These are phyloP conservation scores for Melanotus villosus DNA, from an alignment of 2,888 invertebrate species.

Conservation along the genomic window DNA sequence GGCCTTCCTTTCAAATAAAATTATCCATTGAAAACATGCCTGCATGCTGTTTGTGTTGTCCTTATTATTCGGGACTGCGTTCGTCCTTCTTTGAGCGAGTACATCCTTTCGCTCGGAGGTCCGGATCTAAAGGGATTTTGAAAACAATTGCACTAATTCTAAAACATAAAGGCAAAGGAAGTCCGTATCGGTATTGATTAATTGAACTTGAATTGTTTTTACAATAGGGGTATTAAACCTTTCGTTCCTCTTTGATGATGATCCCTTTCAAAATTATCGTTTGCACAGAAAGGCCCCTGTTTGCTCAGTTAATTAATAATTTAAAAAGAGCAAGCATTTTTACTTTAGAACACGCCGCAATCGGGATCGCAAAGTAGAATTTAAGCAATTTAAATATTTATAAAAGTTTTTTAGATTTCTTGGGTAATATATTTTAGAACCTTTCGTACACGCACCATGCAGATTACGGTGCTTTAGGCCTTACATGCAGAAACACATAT, in stretches of 20 bases:
- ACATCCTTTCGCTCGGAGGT: conserved; percentile 9
- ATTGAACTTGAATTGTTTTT: conserved; percentile 38
- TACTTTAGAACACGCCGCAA: conserved; percentile 27
- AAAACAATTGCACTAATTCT: conserved; percentile 38
- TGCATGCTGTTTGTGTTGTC: conserved; percentile 30
- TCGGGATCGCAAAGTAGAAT: conserved; percentile 6
- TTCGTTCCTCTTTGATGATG: conserved; percentile 41
- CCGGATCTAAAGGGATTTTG: conserved; percentile 20
- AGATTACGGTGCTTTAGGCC: conserved; percentile 23
- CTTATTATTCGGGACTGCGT: conserved; percentile 23
- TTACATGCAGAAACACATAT: conserved; percentile 30
- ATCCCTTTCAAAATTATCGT: conserved; percentile 43
- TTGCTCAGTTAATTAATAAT: conserved; percentile 44
- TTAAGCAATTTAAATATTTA: conserved; percentile 28
- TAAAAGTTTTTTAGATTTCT: conserved; percentile 2
- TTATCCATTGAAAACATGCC: conserved; percentile 40
- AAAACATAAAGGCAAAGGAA: conserved; percentile 32
- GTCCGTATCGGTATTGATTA: conserved; percentile 35
- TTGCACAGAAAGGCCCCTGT: conserved; percentile 37
- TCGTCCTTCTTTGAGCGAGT: conserved; percentile 21
- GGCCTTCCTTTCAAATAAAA: conserved; percentile 54
- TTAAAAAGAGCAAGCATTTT: conserved; percentile 37
- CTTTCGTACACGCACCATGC: not conserved
- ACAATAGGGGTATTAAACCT: conserved; percentile 35
- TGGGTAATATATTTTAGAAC: conserved; percentile 19